phyloP scores from a whole-genome alignment of 1,140 invertebrate genomes.

The Aphis gossypii region DNA sequence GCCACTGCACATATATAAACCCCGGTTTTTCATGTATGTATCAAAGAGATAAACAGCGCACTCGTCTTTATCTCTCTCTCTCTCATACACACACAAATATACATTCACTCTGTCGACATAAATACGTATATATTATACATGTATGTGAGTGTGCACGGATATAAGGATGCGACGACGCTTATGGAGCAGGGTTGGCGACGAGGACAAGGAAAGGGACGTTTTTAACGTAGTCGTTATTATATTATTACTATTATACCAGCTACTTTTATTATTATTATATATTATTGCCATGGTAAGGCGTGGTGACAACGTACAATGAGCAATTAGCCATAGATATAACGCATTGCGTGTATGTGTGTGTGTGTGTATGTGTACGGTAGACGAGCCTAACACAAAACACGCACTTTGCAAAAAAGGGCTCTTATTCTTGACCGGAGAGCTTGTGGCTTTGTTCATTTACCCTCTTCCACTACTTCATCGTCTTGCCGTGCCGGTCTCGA shows the following conservation, averaged over 20 bases:
- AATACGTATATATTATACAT: neutral
- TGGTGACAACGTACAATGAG: neutral
- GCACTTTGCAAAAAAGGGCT: slow-evolving; percentile 27
- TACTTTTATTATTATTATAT: neutral
- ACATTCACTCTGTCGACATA: neutral
- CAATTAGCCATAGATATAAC: slow-evolving; percentile 47
- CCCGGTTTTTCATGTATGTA: neutral
- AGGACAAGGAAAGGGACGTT: neutral
- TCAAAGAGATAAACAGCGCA: slow-evolving; percentile 23
- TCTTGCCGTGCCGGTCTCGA: neutral
- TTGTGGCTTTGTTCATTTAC: slow-evolving; percentile 29
- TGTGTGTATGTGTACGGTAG: neutral
- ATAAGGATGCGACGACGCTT: slow-evolving; percentile 1
- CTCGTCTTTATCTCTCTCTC: neutral
- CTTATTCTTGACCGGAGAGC: slow-evolving; percentile 53
- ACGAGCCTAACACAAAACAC: slow-evolving; percentile 25
- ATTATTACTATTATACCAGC: neutral
- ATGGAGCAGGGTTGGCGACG: neutral
- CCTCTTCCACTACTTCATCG: neutral
- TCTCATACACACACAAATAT: neutral
- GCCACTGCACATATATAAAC: neutral
- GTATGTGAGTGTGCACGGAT: neutral
- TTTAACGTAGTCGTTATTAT: neutral
- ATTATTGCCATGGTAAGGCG: neutral
- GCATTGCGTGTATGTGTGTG: neutral